Evolutionary conservation across 2,113 vertebrate genomes (phyloP), one percentile per base, ranked within the genome.

Genomic region (Poecile atricapillus): DNA sequence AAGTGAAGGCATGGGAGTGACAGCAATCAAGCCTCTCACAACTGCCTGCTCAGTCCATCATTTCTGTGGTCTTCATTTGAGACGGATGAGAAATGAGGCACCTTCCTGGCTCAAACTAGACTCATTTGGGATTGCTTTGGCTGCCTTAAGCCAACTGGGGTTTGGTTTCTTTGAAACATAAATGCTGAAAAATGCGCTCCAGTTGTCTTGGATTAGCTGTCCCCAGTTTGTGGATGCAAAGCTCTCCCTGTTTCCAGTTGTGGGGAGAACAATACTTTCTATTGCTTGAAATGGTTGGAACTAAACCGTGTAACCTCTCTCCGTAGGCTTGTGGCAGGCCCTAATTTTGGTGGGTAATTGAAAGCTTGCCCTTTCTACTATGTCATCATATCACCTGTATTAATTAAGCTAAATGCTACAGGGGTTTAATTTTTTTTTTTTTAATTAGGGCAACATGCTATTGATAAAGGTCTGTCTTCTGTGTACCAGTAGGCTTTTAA

Each of bases 41-140:
- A 5, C 15, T n/a, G 28, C 30, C 35, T 43, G 39, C 44, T 68
- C 58, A 35, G 28, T 44, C 12, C 0, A 0, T 15, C 25, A 52
- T 37, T 68, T 59, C 78, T 55, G 39, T 33, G 44, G 37, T 43
- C 41, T 65, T 78, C 19, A 9, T 39, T 24, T 70, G 46, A 65
- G 50, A 69, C 1, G 15, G 41, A 46, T 0, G 0, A 52, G 77
- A 77, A 77, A 23, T 0, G 3, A 65, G 46, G 39, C 27, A 56
- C 33, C 30, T 60, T 75, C 33, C 8, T 20, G 37, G 31, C 63
- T 85, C 64, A 46, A 56, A 4, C 55, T 53, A 11, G 64, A 79
- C 27, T 52, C 11, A 44, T 53, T 6, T 90, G 63, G 67, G n/a
- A 9, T 28, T 58, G 43, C 55, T 90, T 74, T 77, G 53, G 55